Evolutionary conservation across 2,113 vertebrate species (phyloP), one percentile per base, ranked within the genome.

Genomic region (Mobula birostris): DNA sequence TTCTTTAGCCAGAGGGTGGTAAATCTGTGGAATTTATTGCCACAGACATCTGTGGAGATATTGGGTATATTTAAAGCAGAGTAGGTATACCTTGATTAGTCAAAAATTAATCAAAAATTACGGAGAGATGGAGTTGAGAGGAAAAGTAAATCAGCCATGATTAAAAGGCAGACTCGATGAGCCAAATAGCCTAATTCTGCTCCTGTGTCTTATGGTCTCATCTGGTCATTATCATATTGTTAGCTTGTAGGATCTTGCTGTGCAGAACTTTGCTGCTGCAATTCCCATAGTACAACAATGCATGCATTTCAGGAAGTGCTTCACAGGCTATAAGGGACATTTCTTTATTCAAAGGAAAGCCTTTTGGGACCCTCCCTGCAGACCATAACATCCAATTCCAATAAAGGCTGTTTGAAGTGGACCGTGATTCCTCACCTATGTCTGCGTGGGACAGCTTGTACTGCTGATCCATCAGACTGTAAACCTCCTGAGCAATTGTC

Each of bases 401-500:
- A 66, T 66, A 15, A 56, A 40, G 14, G 7, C 66, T 1, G 21
- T 48, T 24, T 48, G 68, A 93, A 92, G 36, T n/a, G 3, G 7
- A 70, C 61, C 40, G 15, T 7, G 58, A 8, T 76, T 93, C 91
- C 68, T 93, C 72, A 93, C 91, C 91, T 4, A 74, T 72, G 70
- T 21, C 70, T 29, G 24, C 74, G 68, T 74, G 24, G 21, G 70
- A 76, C 9, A 74, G 40, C 70, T 93, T 74, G 91, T 93, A 93
- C 27, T 93, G 68, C 24, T 74, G 19, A 93, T 93, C 91, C 91
- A 93, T 93, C 91, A 74, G 68, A 12, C 24, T 56, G 70, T 93
- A 93, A 93, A 93, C 70, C 0, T 93, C 68, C 2, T 29, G 19
- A 12, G 91, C 91, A 14, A 93, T 93, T 72, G 70, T 15, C 1